A percentile compares a stretch with the other conserved stretches of the same genome.
Evolutionary conservation across 2,888 invertebrate species (phyloP).

Genomic region (Steinernema carpocapsae): DNA sequence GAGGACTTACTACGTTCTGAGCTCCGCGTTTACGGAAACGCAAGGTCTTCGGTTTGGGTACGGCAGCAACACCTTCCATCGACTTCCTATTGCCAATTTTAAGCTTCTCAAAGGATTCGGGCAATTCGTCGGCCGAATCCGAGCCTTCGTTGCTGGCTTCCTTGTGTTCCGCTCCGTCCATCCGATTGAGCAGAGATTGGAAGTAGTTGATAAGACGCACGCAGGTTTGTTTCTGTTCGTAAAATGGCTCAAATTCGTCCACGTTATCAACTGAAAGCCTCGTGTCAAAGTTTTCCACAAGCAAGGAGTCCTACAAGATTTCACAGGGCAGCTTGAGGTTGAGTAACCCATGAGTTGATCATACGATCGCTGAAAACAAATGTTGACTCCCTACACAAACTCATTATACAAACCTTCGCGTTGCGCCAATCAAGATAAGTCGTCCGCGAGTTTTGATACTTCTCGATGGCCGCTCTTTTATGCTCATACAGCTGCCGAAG

Average conservation of each 20-base stretch:
- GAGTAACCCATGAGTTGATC: too few species aligned
- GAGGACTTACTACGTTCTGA: background rate
- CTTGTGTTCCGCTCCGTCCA: slow-evolving; percentile 37
- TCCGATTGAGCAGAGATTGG: slow-evolving; percentile 40
- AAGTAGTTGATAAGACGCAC: slow-evolving; percentile 54
- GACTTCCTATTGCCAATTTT: slow-evolving; percentile 33
- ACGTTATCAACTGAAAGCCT: slow-evolving; percentile 23
- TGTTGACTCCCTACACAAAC: too few species aligned
- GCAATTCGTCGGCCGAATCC: slow-evolving; percentile 45
- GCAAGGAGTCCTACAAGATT: too few species aligned
- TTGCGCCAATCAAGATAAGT: background rate
- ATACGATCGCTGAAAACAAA: background rate
- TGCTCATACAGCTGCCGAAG: background rate
- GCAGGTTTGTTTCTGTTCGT: slow-evolving; percentile 58
- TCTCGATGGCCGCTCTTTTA: background rate
- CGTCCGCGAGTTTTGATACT: background rate
- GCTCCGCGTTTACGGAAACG: slow-evolving; percentile 9
- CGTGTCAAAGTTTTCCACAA: too few species aligned
- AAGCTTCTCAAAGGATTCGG: slow-evolving; percentile 37
- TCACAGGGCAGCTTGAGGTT: background rate
- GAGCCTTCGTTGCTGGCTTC: slow-evolving; percentile 37
- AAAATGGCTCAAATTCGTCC: slow-evolving; percentile 60
- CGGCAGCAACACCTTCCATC: background rate
- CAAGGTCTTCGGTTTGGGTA: background rate
- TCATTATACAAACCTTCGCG: too few species aligned